These are phyloP conservation scores for Grapholita molesta DNA, from an alignment of 1,140 invertebrate genomes.

Conservation along the genomic window DNA sequence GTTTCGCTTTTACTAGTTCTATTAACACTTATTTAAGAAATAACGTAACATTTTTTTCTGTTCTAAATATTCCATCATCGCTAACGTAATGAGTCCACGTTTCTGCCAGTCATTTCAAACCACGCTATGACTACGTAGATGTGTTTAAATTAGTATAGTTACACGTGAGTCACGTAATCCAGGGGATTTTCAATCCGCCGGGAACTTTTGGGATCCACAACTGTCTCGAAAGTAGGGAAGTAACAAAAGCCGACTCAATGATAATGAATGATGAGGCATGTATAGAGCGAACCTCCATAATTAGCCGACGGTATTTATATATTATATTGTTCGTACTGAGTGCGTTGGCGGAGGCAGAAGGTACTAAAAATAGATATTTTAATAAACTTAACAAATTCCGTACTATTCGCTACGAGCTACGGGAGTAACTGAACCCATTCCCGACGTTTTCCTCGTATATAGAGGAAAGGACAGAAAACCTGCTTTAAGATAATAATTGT, in stretches of 20 bases:
- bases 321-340: background rate
- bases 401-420: too few species aligned
- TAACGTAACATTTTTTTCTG: background rate
- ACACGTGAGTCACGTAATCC: constrained; percentile 13
- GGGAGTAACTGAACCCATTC: too few species aligned
- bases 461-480: too few species aligned
- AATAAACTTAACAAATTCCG: too few species aligned
- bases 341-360: background rate
- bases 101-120: constrained; percentile 1
- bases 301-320: background rate
- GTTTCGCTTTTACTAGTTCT: background rate
- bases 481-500: too few species aligned
- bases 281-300: background rate
- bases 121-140: constrained; percentile 1
- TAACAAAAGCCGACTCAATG: constrained; percentile 9
- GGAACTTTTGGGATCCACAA: constrained; percentile 7
- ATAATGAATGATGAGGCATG: constrained; percentile 13
- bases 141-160: constrained; percentile 17
- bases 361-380: background rate
- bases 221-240: constrained; percentile 6
- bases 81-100: constrained; percentile 5
- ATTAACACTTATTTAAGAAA: background rate
- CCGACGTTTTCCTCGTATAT: too few species aligned
- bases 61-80: constrained; percentile 4
- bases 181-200: constrained; percentile 14